Base-by-base conservation (phyloP, 2,888 invertebrate genomes). In the Augiades crinisus region DNA sequence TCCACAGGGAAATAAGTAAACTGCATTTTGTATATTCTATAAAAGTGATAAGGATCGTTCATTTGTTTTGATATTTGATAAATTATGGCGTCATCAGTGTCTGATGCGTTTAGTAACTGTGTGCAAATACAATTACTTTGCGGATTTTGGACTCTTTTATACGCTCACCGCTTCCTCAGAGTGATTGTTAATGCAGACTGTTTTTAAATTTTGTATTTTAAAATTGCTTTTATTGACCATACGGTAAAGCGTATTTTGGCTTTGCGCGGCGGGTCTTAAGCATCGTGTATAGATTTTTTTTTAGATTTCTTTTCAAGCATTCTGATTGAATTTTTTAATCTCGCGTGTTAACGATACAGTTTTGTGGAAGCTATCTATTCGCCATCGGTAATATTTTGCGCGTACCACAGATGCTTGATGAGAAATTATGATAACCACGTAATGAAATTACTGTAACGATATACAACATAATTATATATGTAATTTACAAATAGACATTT, bases 21-120 rank as follows among this genome's bases (percentile, higher is more conserved):
- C 86, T 90, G 90, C 90, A 90, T 90, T 90, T 90, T 90, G 90
- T 90, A 90, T 90, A 90, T 90, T 90, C 87, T 90, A 90, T 90
- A 81, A 90, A 67, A 89, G 88, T 89, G 90, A 88, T 87, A 86
- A 88, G 89, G 84, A 87, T 78, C 85, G 86, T 83, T 85, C 82
- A 86, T 85, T 89, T 87, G 84, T 86, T 89, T 88, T 86, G 86
- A 86, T 86, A 86, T 84, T 87, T 80, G 85, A 84, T 85, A 79
- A 88, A 87, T 81, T 77, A 85, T 82, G 81, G 83, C 85, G 83
- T 75, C 80, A 77, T 80, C 81, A 73, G 78, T 82, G 81, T 81
- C 78, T 76, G 86, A 81, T 80, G 81, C 82, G 81, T 78, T 80
- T 80, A 75, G 79, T 70, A 79, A 77, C 79, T 73, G 68, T 67